These are phyloP conservation scores for Microcebus ravelobensis DNA, from an alignment of 2,113 vertebrate species.

Conservation along the genomic window DNA sequence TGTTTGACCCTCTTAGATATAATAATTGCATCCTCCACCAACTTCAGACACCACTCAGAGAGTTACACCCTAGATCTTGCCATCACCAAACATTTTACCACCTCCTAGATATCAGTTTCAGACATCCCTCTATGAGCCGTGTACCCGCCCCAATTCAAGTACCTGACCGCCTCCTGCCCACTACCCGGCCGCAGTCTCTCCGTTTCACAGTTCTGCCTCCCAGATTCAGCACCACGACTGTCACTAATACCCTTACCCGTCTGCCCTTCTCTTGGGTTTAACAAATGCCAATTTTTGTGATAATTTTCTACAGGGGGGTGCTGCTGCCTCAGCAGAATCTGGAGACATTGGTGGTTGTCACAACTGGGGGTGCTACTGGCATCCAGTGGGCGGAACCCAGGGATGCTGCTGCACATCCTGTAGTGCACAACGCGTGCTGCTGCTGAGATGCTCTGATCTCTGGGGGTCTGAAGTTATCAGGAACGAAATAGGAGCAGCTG, in stretches of 20 bases:
- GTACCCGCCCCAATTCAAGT: too few relatives aligned
- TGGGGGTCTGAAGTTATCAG: accelerated
- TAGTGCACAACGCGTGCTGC: accelerated
- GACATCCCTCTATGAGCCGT: not conserved
- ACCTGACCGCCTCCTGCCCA: too few relatives aligned
- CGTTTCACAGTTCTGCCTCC: not conserved
- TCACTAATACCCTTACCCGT: not conserved
- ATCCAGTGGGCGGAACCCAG: too few relatives aligned
- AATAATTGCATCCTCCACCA: not conserved
- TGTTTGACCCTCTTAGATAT: not conserved
- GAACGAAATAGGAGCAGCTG: not conserved
- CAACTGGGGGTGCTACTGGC: too few relatives aligned
- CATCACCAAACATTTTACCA: too few relatives aligned
- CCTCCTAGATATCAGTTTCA: too few relatives aligned
- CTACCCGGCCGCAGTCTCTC: not conserved
- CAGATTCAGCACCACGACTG: too few relatives aligned
- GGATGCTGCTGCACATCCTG: too few relatives aligned
- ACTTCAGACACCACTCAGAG: not conserved
- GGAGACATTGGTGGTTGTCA: too few relatives aligned
- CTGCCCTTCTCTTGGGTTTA: too few relatives aligned
- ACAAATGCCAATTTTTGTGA: not conserved
- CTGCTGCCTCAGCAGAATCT: not conserved
- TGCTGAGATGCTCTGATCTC: not conserved
- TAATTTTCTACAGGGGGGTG: not conserved
- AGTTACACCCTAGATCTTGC: too few relatives aligned